Evolutionary conservation across 1,140 invertebrate species (phyloP).

Genomic region (Eumeta japonica): DNA sequence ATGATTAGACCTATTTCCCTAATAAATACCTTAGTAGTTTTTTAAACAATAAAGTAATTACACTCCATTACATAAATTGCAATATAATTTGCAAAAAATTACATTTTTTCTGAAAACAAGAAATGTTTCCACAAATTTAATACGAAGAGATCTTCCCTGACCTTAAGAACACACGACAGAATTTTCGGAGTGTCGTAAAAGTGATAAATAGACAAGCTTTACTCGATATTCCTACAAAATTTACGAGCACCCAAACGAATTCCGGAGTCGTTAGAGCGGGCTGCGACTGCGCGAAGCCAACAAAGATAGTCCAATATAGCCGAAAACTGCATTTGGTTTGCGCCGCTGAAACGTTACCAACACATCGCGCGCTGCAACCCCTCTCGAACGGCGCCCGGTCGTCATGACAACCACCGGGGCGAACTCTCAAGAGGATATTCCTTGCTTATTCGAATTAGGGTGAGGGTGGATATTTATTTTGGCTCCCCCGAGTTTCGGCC

Average conservation of each 20-base stretch:
- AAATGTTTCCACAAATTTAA: slow-evolving; percentile 4
- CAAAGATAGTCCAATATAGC: slow-evolving; percentile 14
- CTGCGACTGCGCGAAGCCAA: slow-evolving; percentile 22
- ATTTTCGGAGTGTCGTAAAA: slow-evolving; percentile 20
- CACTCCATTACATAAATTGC: background rate
- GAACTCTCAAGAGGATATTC: slow-evolving; percentile 39
- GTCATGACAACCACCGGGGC: slow-evolving; percentile 38
- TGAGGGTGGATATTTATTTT: slow-evolving; percentile 50
- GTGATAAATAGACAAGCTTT: slow-evolving; percentile 33
- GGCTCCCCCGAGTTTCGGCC: slow-evolving; percentile 28
- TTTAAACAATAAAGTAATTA: background rate
- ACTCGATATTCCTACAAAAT: slow-evolving; percentile 27
- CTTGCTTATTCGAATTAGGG: slow-evolving; percentile 38
- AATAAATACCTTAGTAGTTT: background rate
- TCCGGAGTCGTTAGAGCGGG: slow-evolving; percentile 18
- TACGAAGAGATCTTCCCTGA: no score
- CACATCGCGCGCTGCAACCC: slow-evolving; percentile 22
- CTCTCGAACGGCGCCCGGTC: slow-evolving; percentile 30
- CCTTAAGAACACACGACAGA: slow-evolving; percentile 19
- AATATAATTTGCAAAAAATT: slow-evolving; percentile 14
- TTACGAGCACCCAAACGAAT: slow-evolving; percentile 18
- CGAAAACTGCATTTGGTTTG: slow-evolving; percentile 17
- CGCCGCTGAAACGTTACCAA: slow-evolving; percentile 18
- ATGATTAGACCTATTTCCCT: slow-evolving; percentile 3
- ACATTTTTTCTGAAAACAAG: slow-evolving; percentile 15